Evolutionary conservation across 92 coral and sea anemone genomes (phyloP).

Genomic region (Plumapathes pennacea): DNA sequence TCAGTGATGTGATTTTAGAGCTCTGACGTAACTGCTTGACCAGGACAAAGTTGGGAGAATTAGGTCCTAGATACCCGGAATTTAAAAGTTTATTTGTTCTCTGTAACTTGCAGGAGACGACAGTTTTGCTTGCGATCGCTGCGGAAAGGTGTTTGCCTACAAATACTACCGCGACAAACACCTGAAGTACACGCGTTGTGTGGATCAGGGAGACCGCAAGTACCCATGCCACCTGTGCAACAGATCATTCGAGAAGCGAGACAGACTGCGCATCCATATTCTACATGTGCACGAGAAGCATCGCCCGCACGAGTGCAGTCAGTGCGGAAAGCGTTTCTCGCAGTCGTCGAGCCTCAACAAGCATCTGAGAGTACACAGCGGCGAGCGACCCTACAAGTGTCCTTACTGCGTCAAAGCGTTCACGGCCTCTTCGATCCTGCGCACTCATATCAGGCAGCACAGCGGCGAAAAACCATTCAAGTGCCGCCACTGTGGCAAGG

Average conservation of each 20-base stretch:
- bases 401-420: constrained; percentile 96
- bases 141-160: constrained; percentile 99
- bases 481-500: constrained; percentile 97
- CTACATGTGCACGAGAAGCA: constrained; percentile 99
- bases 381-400: constrained; percentile 97
- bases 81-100: neutral
- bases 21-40: neutral
- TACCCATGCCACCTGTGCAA: constrained; percentile 96
- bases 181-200: constrained; percentile 96
- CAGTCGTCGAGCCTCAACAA: constrained; percentile 97
- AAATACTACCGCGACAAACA: constrained; percentile 96
- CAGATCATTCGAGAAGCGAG: constrained; percentile 98
- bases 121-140: constrained; percentile 90
- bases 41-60: neutral
- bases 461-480: constrained; percentile 98
- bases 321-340: constrained; percentile 94
- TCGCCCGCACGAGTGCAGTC: constrained; percentile 95
- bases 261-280: constrained; percentile 94
- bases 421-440: constrained; percentile 93
- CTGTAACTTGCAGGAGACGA: constrained; percentile 58
- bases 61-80: neutral
- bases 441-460: constrained; percentile 97
- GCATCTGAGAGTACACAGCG: constrained; percentile 95
- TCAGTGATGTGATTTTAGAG: too few relatives aligned
- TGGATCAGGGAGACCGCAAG: constrained; percentile 95